Percentiles rank a stretch among this genome's conserved stretches.
These are phyloP conservation scores for Tamandua tetradactyla DNA, from an alignment of 2,797 vertebrate species.

Conservation along the genomic window DNA sequence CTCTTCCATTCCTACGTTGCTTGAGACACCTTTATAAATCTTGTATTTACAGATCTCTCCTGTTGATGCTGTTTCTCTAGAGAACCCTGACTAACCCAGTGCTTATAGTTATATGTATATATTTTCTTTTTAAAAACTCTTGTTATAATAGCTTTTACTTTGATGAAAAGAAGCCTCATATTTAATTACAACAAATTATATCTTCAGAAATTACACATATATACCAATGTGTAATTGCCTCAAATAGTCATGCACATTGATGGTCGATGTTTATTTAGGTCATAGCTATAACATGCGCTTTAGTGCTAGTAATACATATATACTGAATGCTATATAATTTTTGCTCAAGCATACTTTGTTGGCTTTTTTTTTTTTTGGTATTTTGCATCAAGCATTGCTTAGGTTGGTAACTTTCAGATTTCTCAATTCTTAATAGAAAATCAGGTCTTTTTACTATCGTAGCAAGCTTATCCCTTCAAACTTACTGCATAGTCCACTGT, in stretches of 20 bases:
- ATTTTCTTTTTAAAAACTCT: neutral
- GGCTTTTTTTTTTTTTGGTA: neutral
- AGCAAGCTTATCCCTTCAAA: conserved; percentile 33
- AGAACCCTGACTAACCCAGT: too few relatives aligned
- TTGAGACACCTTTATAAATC: too few relatives aligned
- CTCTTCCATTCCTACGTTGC: too few relatives aligned
- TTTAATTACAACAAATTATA: neutral
- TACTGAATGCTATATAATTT: neutral
- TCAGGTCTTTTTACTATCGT: neutral
- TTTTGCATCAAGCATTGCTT: neutral
- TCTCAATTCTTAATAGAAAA: neutral
- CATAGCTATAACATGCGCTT: neutral
- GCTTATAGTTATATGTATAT: neutral
- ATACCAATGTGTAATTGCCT: neutral
- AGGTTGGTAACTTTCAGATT: neutral
- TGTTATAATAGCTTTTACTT: neutral
- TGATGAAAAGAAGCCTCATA: neutral
- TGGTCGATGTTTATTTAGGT: neutral
- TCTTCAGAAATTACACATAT: neutral
- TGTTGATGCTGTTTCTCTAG: too few relatives aligned
- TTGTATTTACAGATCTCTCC: too few relatives aligned
- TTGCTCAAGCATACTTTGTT: neutral
- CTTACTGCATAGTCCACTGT: conserved; percentile 87
- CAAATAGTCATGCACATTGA: neutral
- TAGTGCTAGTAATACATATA: neutral